Evolutionary conservation across 2,888 invertebrate genomes (phyloP).

Genomic region (Lasioglossum villosulum): DNA sequence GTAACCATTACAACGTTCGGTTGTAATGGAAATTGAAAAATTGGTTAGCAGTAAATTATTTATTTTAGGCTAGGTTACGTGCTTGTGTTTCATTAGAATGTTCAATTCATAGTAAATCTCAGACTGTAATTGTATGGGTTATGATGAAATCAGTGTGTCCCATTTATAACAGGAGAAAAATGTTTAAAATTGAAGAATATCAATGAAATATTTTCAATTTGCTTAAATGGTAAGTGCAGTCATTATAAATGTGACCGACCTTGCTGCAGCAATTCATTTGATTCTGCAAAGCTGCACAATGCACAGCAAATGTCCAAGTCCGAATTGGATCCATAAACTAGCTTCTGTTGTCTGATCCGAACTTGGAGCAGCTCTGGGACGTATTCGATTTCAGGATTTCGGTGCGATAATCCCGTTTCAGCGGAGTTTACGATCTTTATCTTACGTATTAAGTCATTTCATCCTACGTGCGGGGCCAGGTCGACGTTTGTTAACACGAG

Average conservation of each 20-base stretch:
- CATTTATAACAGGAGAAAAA: neutral
- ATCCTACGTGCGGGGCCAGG: constrained; percentile 10
- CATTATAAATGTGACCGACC: neutral
- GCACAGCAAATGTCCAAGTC: neutral
- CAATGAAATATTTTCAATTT: neutral
- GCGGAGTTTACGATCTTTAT: constrained; percentile 20
- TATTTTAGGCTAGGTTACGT: neutral
- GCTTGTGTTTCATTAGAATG: neutral
- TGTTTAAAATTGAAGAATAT: neutral
- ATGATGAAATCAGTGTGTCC: neutral
- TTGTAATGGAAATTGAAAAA: neutral
- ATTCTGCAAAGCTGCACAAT: neutral
- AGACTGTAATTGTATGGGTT: neutral
- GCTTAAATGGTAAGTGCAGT: neutral
- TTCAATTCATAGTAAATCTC: neutral
- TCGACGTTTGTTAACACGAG: constrained; percentile 35
- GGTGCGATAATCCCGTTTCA: constrained; percentile 23
- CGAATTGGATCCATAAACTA: neutral
- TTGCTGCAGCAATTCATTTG: neutral
- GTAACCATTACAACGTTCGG: neutral
- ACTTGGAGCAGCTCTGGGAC: neutral
- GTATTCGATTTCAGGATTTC: neutral
- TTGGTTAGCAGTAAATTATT: neutral
- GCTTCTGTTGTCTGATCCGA: neutral
- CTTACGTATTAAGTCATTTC: constrained; percentile 42